A percentile compares a stretch with the other conserved stretches of the same genome.
phyloP scores from a whole-genome alignment of 2,797 vertebrate genomes.

The Clarias fuscus region DNA sequence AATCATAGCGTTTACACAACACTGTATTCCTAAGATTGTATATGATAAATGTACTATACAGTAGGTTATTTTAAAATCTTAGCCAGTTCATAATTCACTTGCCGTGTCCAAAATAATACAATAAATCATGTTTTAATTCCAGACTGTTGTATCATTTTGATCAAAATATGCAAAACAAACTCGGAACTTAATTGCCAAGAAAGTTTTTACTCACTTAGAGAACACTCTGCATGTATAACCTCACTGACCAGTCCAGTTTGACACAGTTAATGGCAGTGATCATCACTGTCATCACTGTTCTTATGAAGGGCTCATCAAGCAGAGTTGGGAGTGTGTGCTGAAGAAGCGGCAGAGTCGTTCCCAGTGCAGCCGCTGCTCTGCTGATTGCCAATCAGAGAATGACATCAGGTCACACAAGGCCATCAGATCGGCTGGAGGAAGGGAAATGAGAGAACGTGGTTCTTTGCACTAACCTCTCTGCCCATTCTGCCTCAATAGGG shows the following conservation, averaged over 20 bases:
- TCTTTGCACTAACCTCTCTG: constrained; percentile 44
- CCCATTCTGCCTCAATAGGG: constrained; percentile 32
- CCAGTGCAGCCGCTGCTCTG: constrained; percentile 20
- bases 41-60: neutral
- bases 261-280: constrained; percentile 38
- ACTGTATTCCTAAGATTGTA: neutral
- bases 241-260: constrained; percentile 22
- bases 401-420: constrained; percentile 54
- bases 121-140: neutral
- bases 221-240: constrained; percentile 26
- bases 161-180: neutral
- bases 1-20: neutral
- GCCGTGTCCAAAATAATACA: neutral
- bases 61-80: neutral
- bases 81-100: neutral
- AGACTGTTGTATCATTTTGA: neutral
- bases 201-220: neutral
- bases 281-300: constrained; percentile 32
- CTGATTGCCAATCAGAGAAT: constrained; percentile 57
- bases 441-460: constrained; percentile 47
- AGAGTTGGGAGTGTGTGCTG: constrained; percentile 37
- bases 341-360: constrained; percentile 33
- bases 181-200: constrained; percentile 1
- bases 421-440: constrained; percentile 52
- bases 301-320: constrained; percentile 48